Percentiles rank a stretch among this genome's conserved stretches.
Evolutionary conservation across 2,113 vertebrate genomes (phyloP).

Genomic region (Hemiprocne comata): DNA sequence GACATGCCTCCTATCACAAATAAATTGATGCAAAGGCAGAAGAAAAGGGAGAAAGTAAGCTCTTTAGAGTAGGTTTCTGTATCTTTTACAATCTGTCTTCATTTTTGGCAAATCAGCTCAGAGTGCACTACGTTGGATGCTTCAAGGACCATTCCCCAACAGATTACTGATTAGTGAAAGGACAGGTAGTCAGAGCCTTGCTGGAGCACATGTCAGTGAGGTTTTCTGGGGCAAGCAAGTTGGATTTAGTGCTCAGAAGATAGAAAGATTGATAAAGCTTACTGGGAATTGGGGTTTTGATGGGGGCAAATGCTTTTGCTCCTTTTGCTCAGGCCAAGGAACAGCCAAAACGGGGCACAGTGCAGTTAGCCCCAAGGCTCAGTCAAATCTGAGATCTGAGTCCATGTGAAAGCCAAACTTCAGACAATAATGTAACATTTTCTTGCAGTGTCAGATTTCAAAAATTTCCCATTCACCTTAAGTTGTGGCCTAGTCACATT

Average conservation of each 20-base stretch:
- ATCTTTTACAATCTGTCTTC: not conserved
- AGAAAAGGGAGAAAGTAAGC: not conserved
- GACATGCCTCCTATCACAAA: not conserved
- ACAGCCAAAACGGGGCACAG: not conserved
- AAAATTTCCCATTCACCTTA: conserved; percentile 25
- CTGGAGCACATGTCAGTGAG: not conserved
- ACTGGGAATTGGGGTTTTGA: not conserved
- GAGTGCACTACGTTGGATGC: not conserved
- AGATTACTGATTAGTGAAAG: not conserved
- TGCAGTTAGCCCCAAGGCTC: not conserved
- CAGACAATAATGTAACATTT: not conserved
- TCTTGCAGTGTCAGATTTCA: not conserved
- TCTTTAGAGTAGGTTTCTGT: not conserved
- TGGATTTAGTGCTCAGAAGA: not conserved
- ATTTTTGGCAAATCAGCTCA: not conserved
- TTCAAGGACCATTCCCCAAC: not conserved
- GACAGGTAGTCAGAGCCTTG: not conserved
- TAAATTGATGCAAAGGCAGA: not conserved
- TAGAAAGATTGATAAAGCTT: not conserved
- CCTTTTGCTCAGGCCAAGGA: not conserved
- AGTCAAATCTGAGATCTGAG: not conserved
- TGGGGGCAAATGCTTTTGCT: no score
- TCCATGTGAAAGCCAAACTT: not conserved
- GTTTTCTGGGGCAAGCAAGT: not conserved
- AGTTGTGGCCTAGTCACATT: conserved; percentile 6